Base-by-base conservation (phyloP, 2,113 vertebrate species). In the Percopsis transmontana region DNA sequence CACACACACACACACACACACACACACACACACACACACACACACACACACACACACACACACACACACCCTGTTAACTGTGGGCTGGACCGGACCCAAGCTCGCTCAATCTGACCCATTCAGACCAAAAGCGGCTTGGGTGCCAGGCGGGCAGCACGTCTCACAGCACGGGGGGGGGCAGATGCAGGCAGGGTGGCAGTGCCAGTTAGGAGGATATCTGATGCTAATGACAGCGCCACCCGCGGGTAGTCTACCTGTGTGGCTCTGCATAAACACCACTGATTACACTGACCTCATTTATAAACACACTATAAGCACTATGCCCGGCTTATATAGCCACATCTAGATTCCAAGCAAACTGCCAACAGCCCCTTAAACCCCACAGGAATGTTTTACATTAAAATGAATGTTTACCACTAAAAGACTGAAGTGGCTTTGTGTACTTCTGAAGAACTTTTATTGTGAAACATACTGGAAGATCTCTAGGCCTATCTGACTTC, bases 71-170 rank as follows among this genome's bases (percentile, higher is more conserved):
- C 80, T 87, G 72, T 50, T 7, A 70, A 72, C 67, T 75, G 71
- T 2, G 76, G 83, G 56, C 74, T 90, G 88, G 87, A 85, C 50
- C 14, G 27, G 57, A 19, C 67, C 87, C 84, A 88, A 82, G 66
- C n/a, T 60, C 42, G 58, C 77, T 91, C 86, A 91, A 87, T 87
- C 74, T 79, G 76, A 20, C 45, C 80, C 88, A 75, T 91, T 89
- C 87, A 91, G 81, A 74, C 66, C 59, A 14, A 64, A 62, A 55
- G 13, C 56, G 47, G 38, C 52, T 45, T 14, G 63, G 70, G 66
- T 74, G 75, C 74, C 74, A 75, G 80, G 68, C 66, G 72, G 58
- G 58, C 41, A 59, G 62, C 44, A 40, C 14, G 13, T 20, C 14
- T 54, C 11, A 15, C 27, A 62, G 18, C 16, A 41, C 1, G 66